These are phyloP conservation scores for Gambusia affinis DNA, from an alignment of 2,113 vertebrate species.

Conservation along the genomic window DNA sequence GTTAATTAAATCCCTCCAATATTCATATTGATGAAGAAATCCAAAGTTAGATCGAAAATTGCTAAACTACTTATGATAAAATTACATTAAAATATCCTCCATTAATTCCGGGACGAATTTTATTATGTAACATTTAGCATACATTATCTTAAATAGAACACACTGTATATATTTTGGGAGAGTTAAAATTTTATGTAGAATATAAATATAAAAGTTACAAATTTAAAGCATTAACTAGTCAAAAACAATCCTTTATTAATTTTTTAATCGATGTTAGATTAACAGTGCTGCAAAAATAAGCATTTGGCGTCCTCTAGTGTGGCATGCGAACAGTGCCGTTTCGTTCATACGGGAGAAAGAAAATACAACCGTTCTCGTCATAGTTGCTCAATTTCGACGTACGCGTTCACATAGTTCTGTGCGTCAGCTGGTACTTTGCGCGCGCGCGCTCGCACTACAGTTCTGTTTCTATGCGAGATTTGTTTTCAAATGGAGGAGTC, in stretches of 20 bases:
- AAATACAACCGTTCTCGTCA: neutral
- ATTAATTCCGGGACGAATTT: too few species aligned
- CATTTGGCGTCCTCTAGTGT: constrained; percentile 15
- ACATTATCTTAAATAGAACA: neutral
- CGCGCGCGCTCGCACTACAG: constrained; percentile 28
- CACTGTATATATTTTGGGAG: neutral
- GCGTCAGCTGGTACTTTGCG: constrained; percentile 57
- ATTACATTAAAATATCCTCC: too few species aligned
- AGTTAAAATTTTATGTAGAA: neutral
- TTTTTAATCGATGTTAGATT: too few species aligned
- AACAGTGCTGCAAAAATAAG: neutral
- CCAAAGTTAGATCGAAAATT: neutral
- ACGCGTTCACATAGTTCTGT: constrained; percentile 58
- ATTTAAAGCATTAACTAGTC: too few species aligned
- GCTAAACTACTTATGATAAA: too few species aligned
- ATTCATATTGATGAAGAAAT: neutral
- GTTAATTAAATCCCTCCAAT: too few species aligned
- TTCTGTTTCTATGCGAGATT: constrained; percentile 48
- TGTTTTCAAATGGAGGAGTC: constrained; percentile 55
- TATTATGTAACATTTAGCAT: too few species aligned
- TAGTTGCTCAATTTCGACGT: constrained; percentile 46
- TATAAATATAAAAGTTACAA: neutral
- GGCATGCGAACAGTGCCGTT: neutral
- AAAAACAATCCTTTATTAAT: too few species aligned
- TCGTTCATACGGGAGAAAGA: fast-evolving